A percentile compares a stretch with the other conserved stretches of the same genome.
Evolutionary conservation across 2,888 invertebrate genomes (phyloP).

Genomic region (Zaprionus bogoriensis): DNA sequence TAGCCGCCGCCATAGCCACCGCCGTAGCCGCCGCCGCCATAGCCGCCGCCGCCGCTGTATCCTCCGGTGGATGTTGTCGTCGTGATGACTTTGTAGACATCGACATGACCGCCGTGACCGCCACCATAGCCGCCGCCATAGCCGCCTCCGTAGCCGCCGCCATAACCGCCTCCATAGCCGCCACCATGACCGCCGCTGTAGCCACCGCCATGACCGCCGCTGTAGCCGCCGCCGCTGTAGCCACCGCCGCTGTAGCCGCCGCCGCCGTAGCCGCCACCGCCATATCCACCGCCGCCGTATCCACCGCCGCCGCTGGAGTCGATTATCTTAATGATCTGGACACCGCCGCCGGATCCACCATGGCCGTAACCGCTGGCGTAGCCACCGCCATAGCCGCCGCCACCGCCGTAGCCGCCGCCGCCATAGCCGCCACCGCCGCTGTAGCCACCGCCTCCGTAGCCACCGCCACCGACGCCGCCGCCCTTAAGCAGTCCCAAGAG

Average conservation of each 20-base stretch:
- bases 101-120: conserved; percentile 30
- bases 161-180: conserved; percentile 24
- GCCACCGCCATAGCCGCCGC: conserved; percentile 27
- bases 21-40: conserved; percentile 27
- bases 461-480: conserved; percentile 34
- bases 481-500: conserved; percentile 60
- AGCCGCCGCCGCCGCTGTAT: conserved; percentile 25
- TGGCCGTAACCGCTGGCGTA: conserved; percentile 28
- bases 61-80: conserved; percentile 32
- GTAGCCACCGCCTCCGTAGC: conserved; percentile 18
- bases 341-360: conserved; percentile 25
- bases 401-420: conserved; percentile 7
- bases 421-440: conserved; percentile 16
- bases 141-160: conserved; percentile 26
- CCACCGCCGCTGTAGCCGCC: conserved; percentile 30
- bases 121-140: conserved; percentile 24
- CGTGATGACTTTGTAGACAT: conserved; percentile 52
- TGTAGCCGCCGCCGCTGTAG: conserved; percentile 3
- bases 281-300: conserved; percentile 24
- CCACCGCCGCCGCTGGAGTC: conserved; percentile 35
- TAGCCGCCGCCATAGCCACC: conserved; percentile 43
- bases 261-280: conserved; percentile 31
- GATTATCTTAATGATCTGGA: conserved; percentile 36
- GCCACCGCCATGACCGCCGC: conserved; percentile 4
- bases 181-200: conserved; percentile 15